Conservation (phyloP, 2,113 vertebrate species). For the Cettia cetti region DNA sequence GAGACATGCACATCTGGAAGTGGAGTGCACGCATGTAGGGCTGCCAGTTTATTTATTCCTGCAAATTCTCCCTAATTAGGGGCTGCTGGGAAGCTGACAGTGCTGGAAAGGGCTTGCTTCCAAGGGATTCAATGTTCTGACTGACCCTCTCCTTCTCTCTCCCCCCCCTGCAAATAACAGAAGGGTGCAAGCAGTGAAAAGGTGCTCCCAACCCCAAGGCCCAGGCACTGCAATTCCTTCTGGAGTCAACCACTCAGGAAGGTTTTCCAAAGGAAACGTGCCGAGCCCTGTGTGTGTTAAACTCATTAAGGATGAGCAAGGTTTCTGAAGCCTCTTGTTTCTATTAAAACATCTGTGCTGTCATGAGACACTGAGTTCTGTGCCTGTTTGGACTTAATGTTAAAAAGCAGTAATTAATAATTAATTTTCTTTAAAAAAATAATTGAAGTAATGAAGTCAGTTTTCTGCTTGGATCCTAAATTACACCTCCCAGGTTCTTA, state of each 20-base stretch:
- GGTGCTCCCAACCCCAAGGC: not conserved
- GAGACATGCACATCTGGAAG: slow-evolving; percentile 26
- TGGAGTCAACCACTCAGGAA: not conserved
- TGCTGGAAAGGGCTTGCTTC: not conserved
- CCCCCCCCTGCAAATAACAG: not conserved
- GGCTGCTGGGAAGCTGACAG: not conserved
- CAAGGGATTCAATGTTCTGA: not conserved
- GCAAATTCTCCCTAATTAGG: not conserved
- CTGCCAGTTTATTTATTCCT: not conserved
- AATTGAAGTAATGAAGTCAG: not conserved
- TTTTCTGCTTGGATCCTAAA: not conserved
- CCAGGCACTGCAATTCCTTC: not conserved
- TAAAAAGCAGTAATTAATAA: not conserved
- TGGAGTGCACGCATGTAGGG: fast-evolving
- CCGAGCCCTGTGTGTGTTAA: slow-evolving; percentile 13
- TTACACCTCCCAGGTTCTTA: not conserved
- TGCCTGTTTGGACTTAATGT: not conserved
- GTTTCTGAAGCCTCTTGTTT: not conserved
- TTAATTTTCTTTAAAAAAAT: not conserved
- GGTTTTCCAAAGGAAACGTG: not conserved
- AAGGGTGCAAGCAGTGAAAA: not conserved
- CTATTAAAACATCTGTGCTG: not conserved
- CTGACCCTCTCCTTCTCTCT: not conserved
- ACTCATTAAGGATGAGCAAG: not conserved
- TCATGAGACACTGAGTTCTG: not conserved